Evolutionary conservation across 2,888 invertebrate genomes (phyloP), one percentile per base, ranked within the genome.

Genomic region (Dorcus parallelipipedus): DNA sequence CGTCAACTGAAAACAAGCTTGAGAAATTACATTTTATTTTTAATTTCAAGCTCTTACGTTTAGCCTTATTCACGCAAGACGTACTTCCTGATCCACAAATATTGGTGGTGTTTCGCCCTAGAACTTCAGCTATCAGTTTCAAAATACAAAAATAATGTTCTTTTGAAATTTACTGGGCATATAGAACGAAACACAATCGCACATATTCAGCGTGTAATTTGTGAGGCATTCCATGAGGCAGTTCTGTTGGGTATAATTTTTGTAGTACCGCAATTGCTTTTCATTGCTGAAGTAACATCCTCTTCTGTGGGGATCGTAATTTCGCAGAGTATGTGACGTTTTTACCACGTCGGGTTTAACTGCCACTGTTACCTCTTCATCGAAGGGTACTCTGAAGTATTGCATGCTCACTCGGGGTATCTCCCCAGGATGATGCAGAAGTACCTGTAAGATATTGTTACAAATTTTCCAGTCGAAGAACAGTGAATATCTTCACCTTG

Each of bases 331-430:
- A 54, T 83, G 82, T 0, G 87, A 87, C 2, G 89, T 90, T 2
- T 87, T 88, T 80, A 89, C 89, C 82, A 90, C 88, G 73, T 88
- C 88, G 0, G 90, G 90, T 72, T 87, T 86, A 9, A 90, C 85
- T 0, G 87, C 85, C 1, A 88, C 87, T 1, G 88, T 82, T 1
- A 89, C 83, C 74, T 89, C 89, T 71, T 88, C 87, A 55, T 86
- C 84, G 56, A 88, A 76, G 8, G 89, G 88, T 8, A 86, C 84
- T 54, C 89, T 80, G 73, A 89, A 88, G 71, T 86, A 89, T 71
- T 89, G 87, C 63, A 85, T 85, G 0, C 85, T 84, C 2, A 88
- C 83, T 63, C 86, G 78, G 0, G 89, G 89, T 26, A 86, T 75
- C 70, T 88, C 88, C 2, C 86, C 86, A 0, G 89, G 87, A 62